Evolutionary conservation across 2,888 invertebrate species (phyloP).

Genomic region (Malthinus flaveolus): DNA sequence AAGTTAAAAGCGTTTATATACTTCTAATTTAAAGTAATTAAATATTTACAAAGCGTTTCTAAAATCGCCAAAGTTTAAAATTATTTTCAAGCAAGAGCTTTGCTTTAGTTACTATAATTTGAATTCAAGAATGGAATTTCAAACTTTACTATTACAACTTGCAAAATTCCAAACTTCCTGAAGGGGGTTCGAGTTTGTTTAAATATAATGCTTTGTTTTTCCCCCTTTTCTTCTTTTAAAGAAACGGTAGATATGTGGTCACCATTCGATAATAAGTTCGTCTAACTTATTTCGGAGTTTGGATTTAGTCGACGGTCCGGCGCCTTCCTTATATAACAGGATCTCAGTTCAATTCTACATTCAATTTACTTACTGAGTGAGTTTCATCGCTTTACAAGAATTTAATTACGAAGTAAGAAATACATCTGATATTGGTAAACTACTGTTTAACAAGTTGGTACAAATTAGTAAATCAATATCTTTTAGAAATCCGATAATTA

Average conservation of each 20-base stretch:
- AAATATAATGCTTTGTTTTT: neutral
- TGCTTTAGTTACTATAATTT: constrained; percentile 21
- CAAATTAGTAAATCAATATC: too few relatives aligned
- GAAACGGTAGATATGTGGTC: constrained; percentile 18
- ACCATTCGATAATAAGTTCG: constrained; percentile 21
- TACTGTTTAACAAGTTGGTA: too few relatives aligned
- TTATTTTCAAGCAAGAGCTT: constrained; percentile 14
- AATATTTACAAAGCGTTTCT: constrained; percentile 16
- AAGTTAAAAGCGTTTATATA: constrained; percentile 1
- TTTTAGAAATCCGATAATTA: too few relatives aligned
- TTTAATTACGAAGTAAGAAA: too few relatives aligned
- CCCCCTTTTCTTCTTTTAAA: too few relatives aligned
- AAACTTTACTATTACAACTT: constrained; percentile 18
- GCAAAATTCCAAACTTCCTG: neutral
- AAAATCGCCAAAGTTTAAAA: constrained; percentile 13
- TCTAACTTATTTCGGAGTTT: constrained; percentile 19
- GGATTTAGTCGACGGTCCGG: constrained; percentile 21
- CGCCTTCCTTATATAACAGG: constrained; percentile 16
- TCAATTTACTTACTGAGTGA: constrained; percentile 23
- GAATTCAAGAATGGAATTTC: constrained; percentile 13
- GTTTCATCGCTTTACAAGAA: constrained; percentile 4
- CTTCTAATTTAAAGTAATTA: constrained; percentile 14
- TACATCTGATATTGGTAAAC: too few relatives aligned
- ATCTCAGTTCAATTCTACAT: constrained; percentile 17
- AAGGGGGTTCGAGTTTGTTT: neutral